Evolutionary conservation across 2,888 invertebrate genomes (phyloP).

Genomic region (Orthosia incerta): DNA sequence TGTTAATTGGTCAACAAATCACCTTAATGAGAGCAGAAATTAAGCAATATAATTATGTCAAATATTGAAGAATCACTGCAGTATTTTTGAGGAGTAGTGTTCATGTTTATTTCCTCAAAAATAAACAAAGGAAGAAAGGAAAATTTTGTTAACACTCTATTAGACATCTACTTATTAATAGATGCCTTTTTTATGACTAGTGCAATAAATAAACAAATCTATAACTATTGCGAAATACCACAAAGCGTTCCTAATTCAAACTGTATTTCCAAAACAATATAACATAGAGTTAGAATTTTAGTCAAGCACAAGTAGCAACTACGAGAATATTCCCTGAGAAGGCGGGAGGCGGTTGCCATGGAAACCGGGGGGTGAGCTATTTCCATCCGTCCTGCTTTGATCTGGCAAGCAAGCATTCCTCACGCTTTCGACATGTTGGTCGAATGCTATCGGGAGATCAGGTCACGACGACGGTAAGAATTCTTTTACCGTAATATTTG

Average conservation of each 20-base stretch:
- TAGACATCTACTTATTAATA: too few species aligned
- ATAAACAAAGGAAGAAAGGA: too few species aligned
- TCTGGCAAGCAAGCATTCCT: constrained; percentile 71
- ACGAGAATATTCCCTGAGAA: constrained; percentile 47
- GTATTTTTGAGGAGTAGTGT: too few species aligned
- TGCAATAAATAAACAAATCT: too few species aligned
- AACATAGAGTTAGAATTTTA: constrained; percentile 25
- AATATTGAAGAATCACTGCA: too few species aligned
- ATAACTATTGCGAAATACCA: neutral
- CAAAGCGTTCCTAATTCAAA: neutral
- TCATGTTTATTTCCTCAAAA: too few species aligned
- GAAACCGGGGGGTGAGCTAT: constrained; percentile 76
- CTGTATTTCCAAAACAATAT: neutral
- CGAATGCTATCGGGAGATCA: constrained; percentile 50
- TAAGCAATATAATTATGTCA: too few species aligned
- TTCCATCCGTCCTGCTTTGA: constrained; percentile 73
- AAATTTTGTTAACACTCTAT: too few species aligned
- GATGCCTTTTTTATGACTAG: too few species aligned
- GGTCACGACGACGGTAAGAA: constrained; percentile 44
- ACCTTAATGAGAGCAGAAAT: too few species aligned
- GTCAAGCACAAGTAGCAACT: constrained; percentile 32
- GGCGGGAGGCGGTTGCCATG: constrained; percentile 80
- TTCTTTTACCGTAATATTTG: constrained; percentile 46
- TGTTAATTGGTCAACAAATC: too few species aligned
- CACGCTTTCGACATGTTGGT: constrained; percentile 65